Evolutionary conservation across 2,888 invertebrate species (phyloP), one percentile per base, ranked within the genome.

Genomic region (Peribatodes rhomboidaria): DNA sequence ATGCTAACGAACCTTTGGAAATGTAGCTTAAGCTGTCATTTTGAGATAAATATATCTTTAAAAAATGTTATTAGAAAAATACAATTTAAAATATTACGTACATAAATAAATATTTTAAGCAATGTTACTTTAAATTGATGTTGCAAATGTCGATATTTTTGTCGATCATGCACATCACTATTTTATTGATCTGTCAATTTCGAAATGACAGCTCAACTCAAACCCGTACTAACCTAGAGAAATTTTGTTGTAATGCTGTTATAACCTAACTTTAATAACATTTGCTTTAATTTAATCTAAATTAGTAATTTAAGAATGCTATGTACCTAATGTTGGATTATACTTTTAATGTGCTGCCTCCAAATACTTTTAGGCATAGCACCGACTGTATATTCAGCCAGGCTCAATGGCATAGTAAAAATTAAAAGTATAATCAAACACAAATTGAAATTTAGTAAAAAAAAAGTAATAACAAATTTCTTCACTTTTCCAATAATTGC

Each of bases 401-500:
- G 4, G 49, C 16, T 27, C 27, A 27, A 10, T 44, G 37, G 27
- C 27, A 4, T 6, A 27, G 6, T 27, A 50, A 14, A 63, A 42
- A 20, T 69, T 74, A 68, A 78, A 85, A 82, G 75, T 85, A 83
- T 88, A 85, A 88, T 84, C 81, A 82, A 84, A 76, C 84, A 75
- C 70, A 79, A 75, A 64, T 50, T 67, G 79, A 81, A 74, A 78
- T 68, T 74, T 74, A 75, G 77, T 71, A 73, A 80, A 78, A 73
- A n/a, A 79, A 77, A 76, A 77, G 31, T 35, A 79, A 79, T 79
- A 52, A 58, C 41, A 65, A 62, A 33, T 84, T 86, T 85, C 85
- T 85, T 87, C 89, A 89, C 89, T 79, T 86, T 84, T 83, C 83
- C 79, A 85, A 83, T 82, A 85, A 82, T 82, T 82, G 87, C 90